Evolutionary conservation across 2,797 vertebrate species (phyloP).

Genomic region (Enteromius argenteus): DNA sequence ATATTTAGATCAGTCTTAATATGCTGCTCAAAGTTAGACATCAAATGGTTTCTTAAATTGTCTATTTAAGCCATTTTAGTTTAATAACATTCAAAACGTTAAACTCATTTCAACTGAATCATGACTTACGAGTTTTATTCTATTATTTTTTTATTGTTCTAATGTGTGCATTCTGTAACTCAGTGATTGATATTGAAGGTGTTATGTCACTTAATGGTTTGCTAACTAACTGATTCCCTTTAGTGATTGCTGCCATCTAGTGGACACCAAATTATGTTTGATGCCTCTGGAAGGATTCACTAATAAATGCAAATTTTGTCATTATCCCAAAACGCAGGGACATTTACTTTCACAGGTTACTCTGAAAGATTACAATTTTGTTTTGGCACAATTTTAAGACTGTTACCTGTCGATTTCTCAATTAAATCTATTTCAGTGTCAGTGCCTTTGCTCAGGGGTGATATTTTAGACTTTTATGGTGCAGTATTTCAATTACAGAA

Average conservation of each 20-base stretch:
- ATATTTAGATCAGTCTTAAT: not conserved
- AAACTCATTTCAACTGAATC: not conserved
- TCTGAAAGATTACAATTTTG: not conserved
- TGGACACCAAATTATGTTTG: not conserved
- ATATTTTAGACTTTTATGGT: not conserved
- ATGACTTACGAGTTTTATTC: not conserved
- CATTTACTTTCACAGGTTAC: not conserved
- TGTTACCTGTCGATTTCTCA: not conserved
- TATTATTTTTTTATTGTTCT: not conserved
- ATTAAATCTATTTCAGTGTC: not conserved
- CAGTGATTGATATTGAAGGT: not conserved
- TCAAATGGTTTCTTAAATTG: not conserved
- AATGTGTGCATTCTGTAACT: not conserved
- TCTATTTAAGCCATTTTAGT: not conserved
- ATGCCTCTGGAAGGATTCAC: not conserved
- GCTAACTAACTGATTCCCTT: not conserved
- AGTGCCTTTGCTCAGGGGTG: not conserved
- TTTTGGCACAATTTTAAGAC: not conserved
- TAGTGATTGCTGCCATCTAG: not conserved
- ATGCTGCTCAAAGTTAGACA: not conserved
- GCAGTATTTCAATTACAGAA: not conserved
- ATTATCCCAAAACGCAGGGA: not conserved
- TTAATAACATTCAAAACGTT: not conserved
- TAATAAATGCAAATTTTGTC: not conserved
- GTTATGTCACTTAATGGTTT: not conserved